Conservation (phyloP, 1,140 invertebrate species). For the Stenopsyche tienmushanensis region DNA sequence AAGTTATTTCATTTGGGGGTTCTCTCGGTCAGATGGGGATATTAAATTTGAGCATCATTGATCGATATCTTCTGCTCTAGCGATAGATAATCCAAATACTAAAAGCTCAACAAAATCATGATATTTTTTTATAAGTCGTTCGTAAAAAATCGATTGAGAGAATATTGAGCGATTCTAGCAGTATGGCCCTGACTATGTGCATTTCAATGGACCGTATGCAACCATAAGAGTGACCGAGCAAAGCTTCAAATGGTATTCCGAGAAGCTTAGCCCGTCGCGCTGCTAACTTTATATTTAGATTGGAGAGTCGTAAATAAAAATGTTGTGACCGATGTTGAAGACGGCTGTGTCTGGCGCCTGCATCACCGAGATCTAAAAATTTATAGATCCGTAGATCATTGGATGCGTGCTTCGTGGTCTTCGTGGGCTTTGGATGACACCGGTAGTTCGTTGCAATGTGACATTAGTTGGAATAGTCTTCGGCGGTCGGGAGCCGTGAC, state of each 20-base stretch:
- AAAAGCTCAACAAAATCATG: too few species aligned
- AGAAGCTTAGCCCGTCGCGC: constrained; percentile 10
- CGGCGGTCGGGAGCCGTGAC: too few species aligned
- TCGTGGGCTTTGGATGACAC: not conserved
- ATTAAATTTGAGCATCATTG: too few species aligned
- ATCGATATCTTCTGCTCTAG: too few species aligned
- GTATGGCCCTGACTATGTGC: too few species aligned
- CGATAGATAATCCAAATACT: too few species aligned
- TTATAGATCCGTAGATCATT: not conserved
- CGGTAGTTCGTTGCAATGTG: not conserved
- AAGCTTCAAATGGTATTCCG: constrained; percentile 25
- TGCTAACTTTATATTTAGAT: constrained; percentile 28
- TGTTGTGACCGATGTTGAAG: constrained; percentile 22
- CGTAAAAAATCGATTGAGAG: too few species aligned
- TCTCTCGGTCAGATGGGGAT: too few species aligned
- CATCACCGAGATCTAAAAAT: not conserved
- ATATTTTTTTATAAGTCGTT: too few species aligned
- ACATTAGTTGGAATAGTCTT: not conserved
- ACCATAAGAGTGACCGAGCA: constrained; percentile 1
- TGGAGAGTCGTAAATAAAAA: constrained; percentile 28
- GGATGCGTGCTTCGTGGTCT: too few species aligned
- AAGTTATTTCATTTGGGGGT: too few species aligned
- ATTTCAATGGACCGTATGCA: not conserved
- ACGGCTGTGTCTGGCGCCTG: constrained; percentile 17
- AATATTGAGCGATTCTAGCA: too few species aligned